Conservation (phyloP, 2,888 invertebrate species). For the Siphlonurus alternatus region DNA sequence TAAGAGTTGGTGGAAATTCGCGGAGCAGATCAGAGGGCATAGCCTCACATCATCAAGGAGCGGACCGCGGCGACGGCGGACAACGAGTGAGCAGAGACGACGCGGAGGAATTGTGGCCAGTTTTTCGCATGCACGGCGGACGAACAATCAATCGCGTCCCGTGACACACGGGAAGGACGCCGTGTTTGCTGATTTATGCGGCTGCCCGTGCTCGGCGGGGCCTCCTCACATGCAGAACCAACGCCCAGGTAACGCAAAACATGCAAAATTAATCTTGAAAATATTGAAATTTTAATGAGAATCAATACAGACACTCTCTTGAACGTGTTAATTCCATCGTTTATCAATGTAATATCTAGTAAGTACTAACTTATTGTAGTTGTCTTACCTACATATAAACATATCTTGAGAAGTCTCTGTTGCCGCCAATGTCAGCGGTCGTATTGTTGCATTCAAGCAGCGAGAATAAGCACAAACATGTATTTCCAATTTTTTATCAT, state of each 20-base stretch:
- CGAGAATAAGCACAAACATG: neutral
- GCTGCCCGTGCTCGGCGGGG: neutral
- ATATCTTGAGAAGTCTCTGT: too few species aligned
- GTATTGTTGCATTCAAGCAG: neutral
- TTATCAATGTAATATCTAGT: too few species aligned
- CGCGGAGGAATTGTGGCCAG: neutral
- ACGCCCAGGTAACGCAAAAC: neutral
- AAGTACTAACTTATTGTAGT: too few species aligned
- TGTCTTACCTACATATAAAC: too few species aligned
- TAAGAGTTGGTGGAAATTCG: too few species aligned
- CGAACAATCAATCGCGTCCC: neutral
- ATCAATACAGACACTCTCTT: too few species aligned
- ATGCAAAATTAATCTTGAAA: too few species aligned
- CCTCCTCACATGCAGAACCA: neutral
- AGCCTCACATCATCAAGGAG: too few species aligned
- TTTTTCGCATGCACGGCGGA: neutral
- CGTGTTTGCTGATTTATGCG: constrained; percentile 1
- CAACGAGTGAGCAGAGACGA: too few species aligned
- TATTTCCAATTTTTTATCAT: neutral
- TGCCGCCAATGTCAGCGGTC: neutral
- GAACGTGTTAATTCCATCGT: too few species aligned
- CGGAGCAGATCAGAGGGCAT: neutral
- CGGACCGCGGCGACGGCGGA: too few species aligned
- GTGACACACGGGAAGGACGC: neutral
- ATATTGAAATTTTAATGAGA: too few species aligned